phyloP scores from a whole-genome alignment of 1,140 invertebrate species.

The Parasteatoda tepidariorum region DNA sequence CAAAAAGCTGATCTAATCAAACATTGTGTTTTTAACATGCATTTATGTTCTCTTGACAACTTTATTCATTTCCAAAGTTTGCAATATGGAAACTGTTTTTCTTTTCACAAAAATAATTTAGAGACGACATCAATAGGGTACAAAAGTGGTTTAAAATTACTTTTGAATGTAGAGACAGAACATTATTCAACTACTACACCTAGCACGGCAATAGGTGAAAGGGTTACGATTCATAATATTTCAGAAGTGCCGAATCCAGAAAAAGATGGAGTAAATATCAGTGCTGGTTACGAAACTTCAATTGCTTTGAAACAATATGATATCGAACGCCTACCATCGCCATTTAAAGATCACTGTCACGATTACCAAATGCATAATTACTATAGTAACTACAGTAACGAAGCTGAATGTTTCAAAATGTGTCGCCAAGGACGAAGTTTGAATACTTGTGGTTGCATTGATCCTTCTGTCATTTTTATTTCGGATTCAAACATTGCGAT shows the following conservation, averaged over 20 bases:
- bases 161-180: background rate
- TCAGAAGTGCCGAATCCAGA: background rate
- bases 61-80: background rate
- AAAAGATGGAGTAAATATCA: background rate
- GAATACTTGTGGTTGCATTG: background rate
- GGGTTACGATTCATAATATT: background rate
- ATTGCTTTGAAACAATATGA: background rate
- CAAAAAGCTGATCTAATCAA: background rate
- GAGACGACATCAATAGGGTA: background rate
- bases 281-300: background rate
- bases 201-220: background rate
- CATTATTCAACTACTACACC: background rate
- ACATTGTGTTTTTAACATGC: background rate
- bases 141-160: background rate
- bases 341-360: background rate
- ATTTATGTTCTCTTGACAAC: background rate
- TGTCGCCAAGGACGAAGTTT: conserved; percentile 3
- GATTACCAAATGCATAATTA: background rate
- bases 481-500: background rate
- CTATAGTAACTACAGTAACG: background rate
- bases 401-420: background rate
- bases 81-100: background rate
- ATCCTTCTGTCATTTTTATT: background rate
- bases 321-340: background rate
- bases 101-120: too few species aligned